Base-by-base conservation (phyloP, 35 echinoderm and acorn worm species). In the Chiridota heheva region DNA sequence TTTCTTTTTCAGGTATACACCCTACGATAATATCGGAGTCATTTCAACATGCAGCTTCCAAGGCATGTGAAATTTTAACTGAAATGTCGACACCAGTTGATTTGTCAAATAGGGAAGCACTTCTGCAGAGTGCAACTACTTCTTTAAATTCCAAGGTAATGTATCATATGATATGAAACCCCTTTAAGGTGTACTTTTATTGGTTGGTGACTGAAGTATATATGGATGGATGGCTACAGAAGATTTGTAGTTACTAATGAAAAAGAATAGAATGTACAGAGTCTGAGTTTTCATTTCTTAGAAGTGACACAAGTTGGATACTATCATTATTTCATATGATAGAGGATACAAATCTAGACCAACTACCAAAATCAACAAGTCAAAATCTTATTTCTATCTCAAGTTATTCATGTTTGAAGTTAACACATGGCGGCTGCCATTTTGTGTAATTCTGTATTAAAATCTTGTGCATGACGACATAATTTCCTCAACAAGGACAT, bases 1-100 rank as follows among this genome's bases (percentile, higher is more conserved):
- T 58, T 69, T 60, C 38, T 70, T 60, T 28, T 7, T 29, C 69
- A 96, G 92, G 92, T 40, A 96, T 96, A 33, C 92, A 96, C 63
- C 92, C 92, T 10, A 96, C 87, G 31, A 89, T 64, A 42, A 96
- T 96, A 61, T 96, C 92, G 1, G 92, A 96, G 37, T 86, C 92
- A 63, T 96, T 96, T 77, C 87, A 82, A 4, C 24, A 39, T 18
- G 92, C 92, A 22, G 63, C 92, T 20, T 37, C 26, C 18, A 90
- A 96, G 25, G 87, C 92, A 7, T 83, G 83, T 55, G 87, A 96
- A 67, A 91, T 96, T 51, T 63, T 96, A 13, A 56, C 86, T 30
- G 65, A 73, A 2, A 97, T 97, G 77, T 47, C 93, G 17, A 61
- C 71, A 33, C 88, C 93, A 0, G 44, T 97, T 39, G 89, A 97